These are phyloP conservation scores for Nudaria mundana DNA, from an alignment of 2,888 invertebrate species.

Conservation along the genomic window DNA sequence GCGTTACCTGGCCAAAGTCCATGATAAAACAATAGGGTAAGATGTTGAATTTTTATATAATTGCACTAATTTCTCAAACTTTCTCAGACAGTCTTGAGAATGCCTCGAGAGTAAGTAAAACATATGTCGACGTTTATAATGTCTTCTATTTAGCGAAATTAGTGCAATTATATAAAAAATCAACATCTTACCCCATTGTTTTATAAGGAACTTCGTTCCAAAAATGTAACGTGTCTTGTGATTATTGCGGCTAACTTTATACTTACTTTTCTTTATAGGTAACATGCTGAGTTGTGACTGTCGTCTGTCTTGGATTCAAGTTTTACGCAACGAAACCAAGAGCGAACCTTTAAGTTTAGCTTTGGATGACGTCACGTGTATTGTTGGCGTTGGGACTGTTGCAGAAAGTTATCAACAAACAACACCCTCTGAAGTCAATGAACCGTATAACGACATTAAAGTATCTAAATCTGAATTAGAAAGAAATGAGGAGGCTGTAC, in stretches of 20 bases:
- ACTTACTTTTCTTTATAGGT: constrained; percentile 74
- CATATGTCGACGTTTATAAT: too few relatives aligned
- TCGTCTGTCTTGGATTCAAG: constrained; percentile 89
- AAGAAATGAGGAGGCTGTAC: constrained; percentile 40
- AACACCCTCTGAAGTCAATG: constrained; percentile 16
- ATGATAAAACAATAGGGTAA: too few relatives aligned
- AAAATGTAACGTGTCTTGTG: neutral
- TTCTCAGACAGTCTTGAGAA: too few relatives aligned
- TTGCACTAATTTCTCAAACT: too few relatives aligned
- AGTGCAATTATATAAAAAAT: too few relatives aligned
- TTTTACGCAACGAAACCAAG: constrained; percentile 87
- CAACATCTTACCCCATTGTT: too few relatives aligned
- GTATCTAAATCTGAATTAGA: constrained; percentile 39
- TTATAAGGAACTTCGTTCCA: too few relatives aligned
- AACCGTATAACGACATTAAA: constrained; percentile 19
- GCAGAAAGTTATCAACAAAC: constrained; percentile 28
- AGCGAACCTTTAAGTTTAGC: constrained; percentile 84
- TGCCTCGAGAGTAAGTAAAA: too few relatives aligned
- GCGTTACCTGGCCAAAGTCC: too few relatives aligned
- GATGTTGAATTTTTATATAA: too few relatives aligned
- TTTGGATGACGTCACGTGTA: constrained; percentile 86
- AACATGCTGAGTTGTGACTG: constrained; percentile 91
- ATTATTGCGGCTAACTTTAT: neutral
- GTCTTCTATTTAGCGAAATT: too few relatives aligned
- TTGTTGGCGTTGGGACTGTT: too few relatives aligned